Evolutionary conservation across 2,113 vertebrate species (phyloP).

Genomic region (Plotosus lineatus): DNA sequence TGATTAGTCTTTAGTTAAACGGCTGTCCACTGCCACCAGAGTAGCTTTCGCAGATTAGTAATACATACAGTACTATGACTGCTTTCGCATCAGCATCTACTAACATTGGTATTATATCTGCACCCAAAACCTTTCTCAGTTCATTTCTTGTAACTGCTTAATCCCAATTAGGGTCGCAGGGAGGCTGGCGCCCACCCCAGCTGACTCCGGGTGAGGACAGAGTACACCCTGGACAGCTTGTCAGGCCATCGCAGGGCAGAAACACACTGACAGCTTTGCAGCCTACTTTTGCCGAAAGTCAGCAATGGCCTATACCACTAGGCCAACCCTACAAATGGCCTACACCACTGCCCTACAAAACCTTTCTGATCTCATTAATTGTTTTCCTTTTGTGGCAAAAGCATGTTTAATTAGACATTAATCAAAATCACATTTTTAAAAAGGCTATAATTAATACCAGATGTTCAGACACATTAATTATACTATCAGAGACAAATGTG

Average conservation of each 20-base stretch:
- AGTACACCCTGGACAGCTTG: no score
- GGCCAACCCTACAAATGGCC: no score
- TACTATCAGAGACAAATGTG: neutral
- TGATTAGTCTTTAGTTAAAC: neutral
- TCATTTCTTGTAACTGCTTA: no score
- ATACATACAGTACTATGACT: neutral
- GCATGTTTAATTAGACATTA: neutral
- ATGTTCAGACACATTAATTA: neutral
- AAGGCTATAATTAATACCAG: neutral
- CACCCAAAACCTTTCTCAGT: neutral
- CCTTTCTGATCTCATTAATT: neutral
- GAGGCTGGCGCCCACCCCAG: no score
- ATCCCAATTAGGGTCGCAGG: no score
- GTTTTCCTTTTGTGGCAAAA: neutral
- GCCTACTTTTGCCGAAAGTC: no score
- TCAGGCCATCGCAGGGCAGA: no score
- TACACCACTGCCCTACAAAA: no score
- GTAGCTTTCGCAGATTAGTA: neutral
- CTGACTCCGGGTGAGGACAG: no score
- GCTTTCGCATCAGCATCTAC: neutral
- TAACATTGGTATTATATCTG: neutral
- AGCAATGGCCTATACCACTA: no score
- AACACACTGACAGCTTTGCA: no score
- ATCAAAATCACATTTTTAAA: constrained; percentile 13
- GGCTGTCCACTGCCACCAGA: neutral